A percentile compares a stretch with the other conserved stretches of the same genome.
These are phyloP conservation scores for Astreopora myriophthalma DNA, from an alignment of 64 coral and sea anemone species.

Conservation along the genomic window DNA sequence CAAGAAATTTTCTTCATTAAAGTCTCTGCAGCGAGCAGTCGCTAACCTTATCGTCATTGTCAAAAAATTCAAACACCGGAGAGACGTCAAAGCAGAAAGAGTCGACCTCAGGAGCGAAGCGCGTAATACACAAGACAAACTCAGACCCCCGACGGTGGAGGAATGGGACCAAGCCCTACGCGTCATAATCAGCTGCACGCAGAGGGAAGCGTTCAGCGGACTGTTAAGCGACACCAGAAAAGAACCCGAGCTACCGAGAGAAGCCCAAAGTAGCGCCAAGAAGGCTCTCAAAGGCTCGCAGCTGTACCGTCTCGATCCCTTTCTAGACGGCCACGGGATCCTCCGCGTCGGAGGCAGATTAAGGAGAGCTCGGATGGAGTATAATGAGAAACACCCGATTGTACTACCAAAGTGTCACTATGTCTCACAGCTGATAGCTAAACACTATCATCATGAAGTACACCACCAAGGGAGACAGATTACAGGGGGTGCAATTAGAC, in stretches of 20 bases:
- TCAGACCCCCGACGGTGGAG: neutral
- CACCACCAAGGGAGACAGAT: neutral
- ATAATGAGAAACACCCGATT: neutral
- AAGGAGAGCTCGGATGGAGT: neutral
- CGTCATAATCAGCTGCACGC: neutral
- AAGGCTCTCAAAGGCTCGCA: neutral
- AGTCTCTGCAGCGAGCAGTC: no score
- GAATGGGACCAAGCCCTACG: neutral
- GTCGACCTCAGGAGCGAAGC: neutral
- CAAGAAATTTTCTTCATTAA: neutral
- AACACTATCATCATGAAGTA: neutral
- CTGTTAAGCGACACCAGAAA: neutral
- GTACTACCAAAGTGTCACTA: neutral
- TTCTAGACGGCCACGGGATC: constrained; percentile 3
- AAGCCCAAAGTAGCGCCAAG: no score
- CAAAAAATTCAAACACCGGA: neutral
- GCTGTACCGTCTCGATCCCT: neutral
- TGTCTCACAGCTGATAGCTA: constrained; percentile 14
- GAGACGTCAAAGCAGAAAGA: neutral
- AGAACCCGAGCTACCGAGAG: neutral
- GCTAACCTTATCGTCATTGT: neutral
- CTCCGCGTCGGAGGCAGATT: neutral
- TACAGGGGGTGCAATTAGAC: neutral
- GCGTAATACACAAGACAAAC: neutral
- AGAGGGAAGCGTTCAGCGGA: neutral